phyloP scores from a whole-genome alignment of 2,888 invertebrate species.

The Tineola bisselliella region DNA sequence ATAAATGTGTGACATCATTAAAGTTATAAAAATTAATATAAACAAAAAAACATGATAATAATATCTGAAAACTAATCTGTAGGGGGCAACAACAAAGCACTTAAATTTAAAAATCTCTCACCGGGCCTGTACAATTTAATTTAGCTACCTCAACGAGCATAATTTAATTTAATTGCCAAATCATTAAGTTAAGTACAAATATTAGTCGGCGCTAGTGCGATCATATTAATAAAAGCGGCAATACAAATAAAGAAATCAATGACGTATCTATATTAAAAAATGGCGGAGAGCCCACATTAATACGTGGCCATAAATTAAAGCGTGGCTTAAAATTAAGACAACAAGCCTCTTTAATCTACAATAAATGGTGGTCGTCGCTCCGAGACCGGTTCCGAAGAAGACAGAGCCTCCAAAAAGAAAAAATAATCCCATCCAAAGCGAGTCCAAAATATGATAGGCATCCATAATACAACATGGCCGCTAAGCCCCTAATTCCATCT shows the following conservation, averaged over 20 bases:
- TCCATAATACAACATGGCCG: slow-evolving; percentile 69
- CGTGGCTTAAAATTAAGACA: slow-evolving; percentile 68
- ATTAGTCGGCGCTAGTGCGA: slow-evolving; percentile 57
- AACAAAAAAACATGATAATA: slow-evolving; percentile 29
- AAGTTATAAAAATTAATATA: not conserved
- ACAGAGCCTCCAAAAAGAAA: slow-evolving; percentile 61
- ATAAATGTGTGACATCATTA: not conserved
- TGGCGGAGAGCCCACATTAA: slow-evolving; percentile 57
- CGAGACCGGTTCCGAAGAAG: slow-evolving; percentile 56
- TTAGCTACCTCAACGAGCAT: slow-evolving; percentile 62
- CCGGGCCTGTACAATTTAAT: slow-evolving; percentile 54
- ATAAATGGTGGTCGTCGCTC: slow-evolving; percentile 64
- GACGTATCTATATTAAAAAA: slow-evolving; percentile 52
- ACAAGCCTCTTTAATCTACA: slow-evolving; percentile 69
- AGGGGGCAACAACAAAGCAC: slow-evolving; percentile 30
- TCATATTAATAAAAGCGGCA: slow-evolving; percentile 45
- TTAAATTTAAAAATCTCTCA: slow-evolving; percentile 48
- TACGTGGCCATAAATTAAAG: slow-evolving; percentile 63
- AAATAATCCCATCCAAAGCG: slow-evolving; percentile 47
- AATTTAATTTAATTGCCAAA: slow-evolving; percentile 68
- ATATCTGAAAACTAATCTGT: slow-evolving; percentile 17
- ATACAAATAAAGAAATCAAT: slow-evolving; percentile 60
- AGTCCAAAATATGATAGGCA: slow-evolving; percentile 69
- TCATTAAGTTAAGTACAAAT: slow-evolving; percentile 66
- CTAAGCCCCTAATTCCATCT: slow-evolving; percentile 56